These are phyloP conservation scores for Liopterus haemorrhoidalis DNA, from an alignment of 2,888 invertebrate species.

Conservation along the genomic window DNA sequence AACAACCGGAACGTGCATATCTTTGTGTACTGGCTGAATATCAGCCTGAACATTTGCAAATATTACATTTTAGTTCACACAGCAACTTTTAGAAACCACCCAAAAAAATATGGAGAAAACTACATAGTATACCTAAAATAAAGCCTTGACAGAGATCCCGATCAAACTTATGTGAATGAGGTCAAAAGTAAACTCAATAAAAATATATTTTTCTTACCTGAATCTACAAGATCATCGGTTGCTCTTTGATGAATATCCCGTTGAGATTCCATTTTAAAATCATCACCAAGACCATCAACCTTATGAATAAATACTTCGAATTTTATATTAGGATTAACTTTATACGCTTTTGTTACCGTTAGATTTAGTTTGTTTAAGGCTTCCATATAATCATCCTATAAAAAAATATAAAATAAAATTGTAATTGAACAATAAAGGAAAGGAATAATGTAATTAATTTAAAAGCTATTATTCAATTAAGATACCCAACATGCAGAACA, in stretches of 20 bases:
- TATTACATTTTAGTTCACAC: no score
- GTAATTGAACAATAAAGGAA: slow-evolving; percentile 6
- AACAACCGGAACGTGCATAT: no score
- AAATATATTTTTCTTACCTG: slow-evolving; percentile 48
- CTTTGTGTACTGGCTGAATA: no score
- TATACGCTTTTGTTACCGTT: slow-evolving; percentile 90
- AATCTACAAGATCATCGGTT: slow-evolving; percentile 88
- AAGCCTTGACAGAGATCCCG: slow-evolving; percentile 9
- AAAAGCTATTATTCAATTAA: not conserved
- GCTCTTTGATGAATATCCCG: slow-evolving; percentile 96
- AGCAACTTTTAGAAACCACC: no score
- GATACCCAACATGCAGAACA: not conserved
- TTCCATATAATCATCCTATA: slow-evolving; percentile 92
- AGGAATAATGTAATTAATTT: slow-evolving; percentile 16
- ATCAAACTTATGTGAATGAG: slow-evolving; percentile 3
- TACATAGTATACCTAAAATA: no score
- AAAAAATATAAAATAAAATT: slow-evolving; percentile 48
- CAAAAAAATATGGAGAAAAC: no score
- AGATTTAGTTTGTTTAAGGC: slow-evolving; percentile 87
- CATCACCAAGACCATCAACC: slow-evolving; percentile 98
- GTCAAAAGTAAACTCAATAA: slow-evolving; percentile 6
- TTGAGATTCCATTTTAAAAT: slow-evolving; percentile 98
- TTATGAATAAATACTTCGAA: slow-evolving; percentile 99
- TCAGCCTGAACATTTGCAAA: no score
- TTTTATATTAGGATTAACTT: slow-evolving; percentile 92